Percentiles rank a stretch among this genome's conserved stretches.
Conservation (phyloP, 2,888 invertebrate genomes). For the Drosophila kambysellisi region DNA sequence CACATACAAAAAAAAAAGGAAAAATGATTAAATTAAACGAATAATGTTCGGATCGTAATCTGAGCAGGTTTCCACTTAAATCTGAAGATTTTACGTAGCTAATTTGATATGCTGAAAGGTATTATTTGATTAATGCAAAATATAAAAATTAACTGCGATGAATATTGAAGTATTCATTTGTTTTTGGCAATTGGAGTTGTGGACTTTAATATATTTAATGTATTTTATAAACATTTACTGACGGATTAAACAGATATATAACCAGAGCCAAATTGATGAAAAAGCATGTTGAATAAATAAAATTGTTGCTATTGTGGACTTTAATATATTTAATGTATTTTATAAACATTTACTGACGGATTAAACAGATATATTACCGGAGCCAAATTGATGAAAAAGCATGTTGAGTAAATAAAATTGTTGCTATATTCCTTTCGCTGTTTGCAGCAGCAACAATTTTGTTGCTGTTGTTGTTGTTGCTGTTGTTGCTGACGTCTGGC, state of each 20-base stretch:
- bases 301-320: constrained; percentile 19
- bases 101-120: background rate
- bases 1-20: background rate
- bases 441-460: background rate
- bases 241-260: too few species aligned
- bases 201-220: background rate
- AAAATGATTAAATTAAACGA: background rate
- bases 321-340: too few species aligned
- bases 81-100: background rate
- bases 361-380: too few species aligned
- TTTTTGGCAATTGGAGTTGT: background rate
- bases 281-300: constrained; percentile 6
- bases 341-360: too few species aligned
- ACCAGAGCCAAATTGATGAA: background rate
- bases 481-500: constrained; percentile 13
- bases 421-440: constrained; percentile 6
- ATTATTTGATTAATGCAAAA: background rate
- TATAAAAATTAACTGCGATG: background rate
- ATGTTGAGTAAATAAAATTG: constrained; percentile 17
- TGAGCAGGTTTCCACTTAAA: background rate
- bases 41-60: background rate
- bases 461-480: constrained; percentile 1
- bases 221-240: too few species aligned
- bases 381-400: background rate
- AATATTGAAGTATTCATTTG: background rate